Conservation (phyloP, 1,140 invertebrate species). For the Bombus difficillimus region DNA sequence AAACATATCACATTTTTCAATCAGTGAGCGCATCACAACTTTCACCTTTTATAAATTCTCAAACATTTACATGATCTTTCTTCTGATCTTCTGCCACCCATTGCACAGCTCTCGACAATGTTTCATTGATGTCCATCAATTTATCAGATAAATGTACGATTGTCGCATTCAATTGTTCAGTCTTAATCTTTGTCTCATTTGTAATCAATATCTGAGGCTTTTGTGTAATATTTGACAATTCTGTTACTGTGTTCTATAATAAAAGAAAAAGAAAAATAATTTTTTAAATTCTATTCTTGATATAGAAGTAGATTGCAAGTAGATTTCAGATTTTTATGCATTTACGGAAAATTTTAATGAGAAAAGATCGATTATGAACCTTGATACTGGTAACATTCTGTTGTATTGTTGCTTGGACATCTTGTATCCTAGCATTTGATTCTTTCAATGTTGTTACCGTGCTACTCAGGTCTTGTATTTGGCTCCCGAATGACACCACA, state of each 20-base stretch:
- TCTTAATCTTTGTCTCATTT: constrained; percentile 78
- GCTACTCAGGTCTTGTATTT: constrained; percentile 80
- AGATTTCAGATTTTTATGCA: too few relatives aligned
- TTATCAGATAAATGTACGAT: constrained; percentile 77
- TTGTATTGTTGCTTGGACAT: constrained; percentile 74
- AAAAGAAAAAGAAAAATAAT: constrained; percentile 18
- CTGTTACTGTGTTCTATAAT: constrained; percentile 67
- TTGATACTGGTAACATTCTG: constrained; percentile 80
- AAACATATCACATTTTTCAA: constrained; percentile 17
- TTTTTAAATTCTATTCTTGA: not conserved
- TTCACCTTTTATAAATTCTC: not conserved
- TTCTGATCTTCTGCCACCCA: constrained; percentile 80
- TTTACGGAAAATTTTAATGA: not conserved
- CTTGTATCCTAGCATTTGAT: constrained; percentile 74
- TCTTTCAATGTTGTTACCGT: constrained; percentile 77
- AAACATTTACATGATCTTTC: constrained; percentile 80
- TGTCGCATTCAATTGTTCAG: constrained; percentile 75
- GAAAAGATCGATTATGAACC: constrained; percentile 63
- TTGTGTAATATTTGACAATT: constrained; percentile 73
- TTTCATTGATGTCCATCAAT: constrained; percentile 80
- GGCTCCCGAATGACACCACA: constrained; percentile 85
- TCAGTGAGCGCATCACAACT: not conserved
- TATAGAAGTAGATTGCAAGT: too few relatives aligned
- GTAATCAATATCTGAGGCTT: constrained; percentile 71
- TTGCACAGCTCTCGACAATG: constrained; percentile 78